A percentile compares a stretch with the other conserved stretches of the same genome.
phyloP scores from a whole-genome alignment of 2,888 invertebrate genomes.

The Mantis religiosa region DNA sequence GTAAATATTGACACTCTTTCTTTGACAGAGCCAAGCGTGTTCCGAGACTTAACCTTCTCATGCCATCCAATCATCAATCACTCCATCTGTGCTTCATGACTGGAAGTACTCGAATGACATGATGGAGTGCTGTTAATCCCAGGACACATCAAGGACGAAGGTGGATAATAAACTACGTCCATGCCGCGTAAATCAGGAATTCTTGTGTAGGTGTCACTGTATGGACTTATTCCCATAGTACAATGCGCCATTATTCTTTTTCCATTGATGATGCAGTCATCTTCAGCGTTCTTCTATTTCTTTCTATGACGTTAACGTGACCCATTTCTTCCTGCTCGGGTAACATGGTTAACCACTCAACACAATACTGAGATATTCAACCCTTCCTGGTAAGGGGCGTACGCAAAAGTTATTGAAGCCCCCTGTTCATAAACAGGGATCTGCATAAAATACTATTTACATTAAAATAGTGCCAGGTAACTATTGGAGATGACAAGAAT shows the following conservation, averaged over 20 bases:
- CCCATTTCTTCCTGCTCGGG: too few species aligned
- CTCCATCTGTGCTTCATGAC: neutral
- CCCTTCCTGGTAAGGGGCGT: too few species aligned
- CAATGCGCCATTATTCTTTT: neutral
- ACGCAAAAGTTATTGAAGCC: too few species aligned
- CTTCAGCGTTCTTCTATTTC: neutral
- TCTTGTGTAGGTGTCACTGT: neutral
- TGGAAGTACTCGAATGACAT: neutral
- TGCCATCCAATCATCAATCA: constrained; percentile 3
- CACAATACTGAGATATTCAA: too few species aligned
- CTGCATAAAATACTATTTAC: too few species aligned
- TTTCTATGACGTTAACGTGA: too few species aligned
- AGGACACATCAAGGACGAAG: neutral
- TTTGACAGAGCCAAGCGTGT: neutral
- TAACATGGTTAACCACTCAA: too few species aligned
- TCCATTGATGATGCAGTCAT: neutral
- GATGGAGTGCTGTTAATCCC: neutral
- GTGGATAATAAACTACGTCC: neutral
- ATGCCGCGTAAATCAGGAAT: neutral
- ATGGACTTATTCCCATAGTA: neutral
- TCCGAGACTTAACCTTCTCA: neutral
- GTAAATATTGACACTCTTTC: neutral
- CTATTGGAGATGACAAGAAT: too few species aligned
- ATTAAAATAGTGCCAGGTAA: too few species aligned
- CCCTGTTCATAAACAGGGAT: too few species aligned